Evolutionary conservation across 2,888 invertebrate genomes (phyloP), one percentile per base, ranked within the genome.

Genomic region (Ctenicera cuprea): DNA sequence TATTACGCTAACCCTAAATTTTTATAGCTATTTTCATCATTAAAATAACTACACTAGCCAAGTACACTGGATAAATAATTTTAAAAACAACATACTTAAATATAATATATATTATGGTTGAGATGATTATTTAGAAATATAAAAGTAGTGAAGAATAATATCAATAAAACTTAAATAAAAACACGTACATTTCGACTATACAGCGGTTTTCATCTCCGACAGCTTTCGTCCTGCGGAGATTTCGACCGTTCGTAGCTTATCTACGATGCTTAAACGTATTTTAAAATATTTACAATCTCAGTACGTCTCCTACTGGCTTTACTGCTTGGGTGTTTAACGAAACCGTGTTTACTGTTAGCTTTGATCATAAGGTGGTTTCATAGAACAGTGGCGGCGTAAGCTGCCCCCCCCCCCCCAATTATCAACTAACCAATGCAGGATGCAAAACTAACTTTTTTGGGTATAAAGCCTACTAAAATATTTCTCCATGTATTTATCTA

Each of bases 41-140:
- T 71, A 74, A 74, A 74, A 66, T 74, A 74, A 74, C 70, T 74
- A 74, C 63, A 65, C 71, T 74, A 74, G 66, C 65, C 54, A 62
- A 74, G 37, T 74, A 71, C 62, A 70, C 48, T 66, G 66, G 64
- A 68, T 68, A 68, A 67, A 73, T 73, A 73, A 73, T 73, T 67
- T 73, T 50, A 54, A 73, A 67, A 67, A 73, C 59, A 38, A 69
- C 37, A 57, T 59, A 30, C 62, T 62, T 62, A 62, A 62, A 62
- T 61, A 61, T 61, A n/a, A 11, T 22, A 38, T 62, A 45, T 18
- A 41, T 30, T 52, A 68, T 68, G 61, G 45, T 62, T 61, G 38
- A 69, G 57, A 67, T 22, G 43, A 57, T 57, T 57, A 68, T 43
- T 65, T 50, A 65, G 48, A 61, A 61, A 68, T 69, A 69, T 69